phyloP scores from a whole-genome alignment of 2,797 vertebrate genomes.

The Phalanger gymnotis region DNA sequence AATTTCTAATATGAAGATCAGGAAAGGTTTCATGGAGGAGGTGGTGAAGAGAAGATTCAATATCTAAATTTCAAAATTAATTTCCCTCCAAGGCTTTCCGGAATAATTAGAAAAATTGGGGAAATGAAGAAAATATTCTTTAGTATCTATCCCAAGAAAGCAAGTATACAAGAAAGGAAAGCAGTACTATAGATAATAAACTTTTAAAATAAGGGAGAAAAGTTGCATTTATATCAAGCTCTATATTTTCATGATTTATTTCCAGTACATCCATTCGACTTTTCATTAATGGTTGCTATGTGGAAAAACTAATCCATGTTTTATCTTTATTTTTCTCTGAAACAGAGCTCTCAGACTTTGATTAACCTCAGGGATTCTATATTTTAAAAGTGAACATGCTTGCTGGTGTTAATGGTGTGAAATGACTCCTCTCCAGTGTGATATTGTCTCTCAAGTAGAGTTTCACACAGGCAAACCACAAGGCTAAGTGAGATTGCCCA shows the following conservation, averaged over 20 bases:
- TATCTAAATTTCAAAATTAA: conserved; percentile 10
- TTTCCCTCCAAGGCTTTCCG: background rate
- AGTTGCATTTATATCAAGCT: background rate
- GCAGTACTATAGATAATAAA: background rate
- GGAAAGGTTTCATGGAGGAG: no score
- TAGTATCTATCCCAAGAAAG: background rate
- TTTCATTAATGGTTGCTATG: background rate
- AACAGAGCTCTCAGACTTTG: background rate
- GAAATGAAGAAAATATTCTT: background rate
- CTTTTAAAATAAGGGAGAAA: background rate
- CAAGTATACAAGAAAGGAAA: background rate
- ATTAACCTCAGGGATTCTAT: background rate
- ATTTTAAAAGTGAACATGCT: background rate
- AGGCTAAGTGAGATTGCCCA: background rate
- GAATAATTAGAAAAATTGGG: background rate
- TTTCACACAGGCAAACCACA: background rate
- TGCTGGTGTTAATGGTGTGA: background rate
- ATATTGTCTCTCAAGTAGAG: background rate
- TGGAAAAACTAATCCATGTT: background rate
- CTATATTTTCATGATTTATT: conserved; percentile 24
- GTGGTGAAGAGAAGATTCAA: no score
- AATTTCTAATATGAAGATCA: conserved; percentile 1
- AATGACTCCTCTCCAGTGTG: background rate
- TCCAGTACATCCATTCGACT: conserved; percentile 20
- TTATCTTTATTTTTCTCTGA: conserved; percentile 11